Conservation (phyloP, 2,888 invertebrate genomes). For the Sympetrum striolatum region DNA sequence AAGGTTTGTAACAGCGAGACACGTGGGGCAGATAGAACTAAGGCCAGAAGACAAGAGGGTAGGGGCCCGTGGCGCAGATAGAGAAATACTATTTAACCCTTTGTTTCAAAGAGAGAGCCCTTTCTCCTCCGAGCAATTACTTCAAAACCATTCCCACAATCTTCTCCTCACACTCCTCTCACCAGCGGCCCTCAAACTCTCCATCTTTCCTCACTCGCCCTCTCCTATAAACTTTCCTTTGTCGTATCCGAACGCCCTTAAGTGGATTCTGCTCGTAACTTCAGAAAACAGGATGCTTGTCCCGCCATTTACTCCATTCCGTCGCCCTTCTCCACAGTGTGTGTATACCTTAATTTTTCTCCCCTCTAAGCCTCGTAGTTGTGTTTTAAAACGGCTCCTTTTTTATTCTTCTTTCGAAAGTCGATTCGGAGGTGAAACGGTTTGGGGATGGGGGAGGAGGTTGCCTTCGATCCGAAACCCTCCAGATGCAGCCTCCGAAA, state of each 20-base stretch:
- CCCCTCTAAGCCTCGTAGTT: too few species aligned
- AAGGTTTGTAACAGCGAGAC: background rate
- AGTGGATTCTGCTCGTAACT: background rate
- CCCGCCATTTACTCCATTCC: background rate
- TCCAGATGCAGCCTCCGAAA: background rate
- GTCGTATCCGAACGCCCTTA: background rate
- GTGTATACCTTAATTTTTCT: too few species aligned
- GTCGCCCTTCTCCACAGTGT: background rate
- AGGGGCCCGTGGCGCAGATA: background rate
- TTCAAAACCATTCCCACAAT: background rate
- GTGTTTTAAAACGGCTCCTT: too few species aligned
- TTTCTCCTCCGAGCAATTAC: background rate
- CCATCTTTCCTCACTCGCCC: background rate
- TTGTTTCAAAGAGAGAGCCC: background rate
- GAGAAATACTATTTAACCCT: background rate
- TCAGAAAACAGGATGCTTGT: background rate
- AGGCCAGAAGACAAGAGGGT: background rate
- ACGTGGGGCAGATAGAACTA: background rate
- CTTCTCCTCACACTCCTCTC: background rate
- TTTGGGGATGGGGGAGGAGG: background rate
- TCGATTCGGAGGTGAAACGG: background rate
- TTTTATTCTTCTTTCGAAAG: background rate
- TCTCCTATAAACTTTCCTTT: background rate
- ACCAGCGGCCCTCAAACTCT: background rate
- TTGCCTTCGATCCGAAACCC: background rate